Conservation (phyloP, 2,113 vertebrate genomes). For the Chloroceryle aenea region DNA sequence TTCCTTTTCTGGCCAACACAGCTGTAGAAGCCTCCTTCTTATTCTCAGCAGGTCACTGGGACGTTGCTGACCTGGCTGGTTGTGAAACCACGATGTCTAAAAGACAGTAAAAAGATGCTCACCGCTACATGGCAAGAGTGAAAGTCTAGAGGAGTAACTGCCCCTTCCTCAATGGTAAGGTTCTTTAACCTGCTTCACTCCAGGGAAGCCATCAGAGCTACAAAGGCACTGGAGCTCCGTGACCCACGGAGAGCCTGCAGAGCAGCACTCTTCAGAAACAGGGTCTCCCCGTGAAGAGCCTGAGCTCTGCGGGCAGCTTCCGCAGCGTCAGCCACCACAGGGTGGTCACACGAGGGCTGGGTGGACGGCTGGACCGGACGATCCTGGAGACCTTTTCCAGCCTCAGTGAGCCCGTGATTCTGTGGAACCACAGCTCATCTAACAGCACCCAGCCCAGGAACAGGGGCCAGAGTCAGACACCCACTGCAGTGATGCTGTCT, state of each 20-base stretch:
- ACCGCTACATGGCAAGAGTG: not conserved
- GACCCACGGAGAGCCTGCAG: not conserved
- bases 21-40: not conserved
- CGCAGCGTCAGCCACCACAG: not conserved
- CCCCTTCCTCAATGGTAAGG: too few species aligned
- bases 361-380: too few species aligned
- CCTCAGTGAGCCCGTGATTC: too few species aligned
- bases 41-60: too few species aligned
- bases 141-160: not conserved
- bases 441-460: not conserved
- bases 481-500: fast-evolving
- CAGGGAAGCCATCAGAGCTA: not conserved
- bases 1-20: not conserved
- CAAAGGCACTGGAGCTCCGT: too few species aligned
- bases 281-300: not conserved
- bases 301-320: not conserved
- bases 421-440: not conserved
- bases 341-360: too few species aligned
- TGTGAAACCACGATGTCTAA: not conserved
- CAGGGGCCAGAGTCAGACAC: not conserved
- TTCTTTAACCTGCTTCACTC: not conserved
- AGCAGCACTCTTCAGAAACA: not conserved
- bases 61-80: too few species aligned
- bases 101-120: not conserved
- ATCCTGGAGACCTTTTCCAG: too few species aligned